Conservation (phyloP, 2,113 vertebrate species). For the Rostratula benghalensis region DNA sequence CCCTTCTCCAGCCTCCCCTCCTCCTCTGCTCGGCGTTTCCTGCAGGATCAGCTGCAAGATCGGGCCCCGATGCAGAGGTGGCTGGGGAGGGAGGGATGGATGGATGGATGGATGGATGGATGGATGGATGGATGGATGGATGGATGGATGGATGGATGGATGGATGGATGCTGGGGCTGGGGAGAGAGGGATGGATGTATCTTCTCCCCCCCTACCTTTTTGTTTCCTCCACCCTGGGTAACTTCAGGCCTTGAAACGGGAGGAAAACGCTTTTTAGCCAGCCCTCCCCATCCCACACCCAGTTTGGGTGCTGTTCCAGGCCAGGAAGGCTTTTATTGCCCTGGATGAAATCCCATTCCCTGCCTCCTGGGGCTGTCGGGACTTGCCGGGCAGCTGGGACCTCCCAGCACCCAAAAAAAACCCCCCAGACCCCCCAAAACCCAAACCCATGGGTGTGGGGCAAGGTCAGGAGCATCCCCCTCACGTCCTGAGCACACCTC, state of each 20-base stretch:
- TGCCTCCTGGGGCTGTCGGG: not conserved
- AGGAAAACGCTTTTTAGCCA: not conserved
- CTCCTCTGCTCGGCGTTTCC: not conserved
- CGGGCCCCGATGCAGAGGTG: not conserved
- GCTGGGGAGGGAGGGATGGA: not conserved
- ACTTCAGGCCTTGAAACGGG: not conserved
- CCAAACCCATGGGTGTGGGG: not conserved
- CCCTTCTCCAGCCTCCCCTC: constrained; percentile 16
- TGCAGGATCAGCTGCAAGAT: not conserved
- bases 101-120: too few species aligned
- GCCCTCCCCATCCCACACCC: not conserved
- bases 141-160: too few species aligned
- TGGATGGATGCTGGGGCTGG: too few species aligned
- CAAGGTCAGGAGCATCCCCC: not conserved
- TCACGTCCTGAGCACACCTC: not conserved
- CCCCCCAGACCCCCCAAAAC: too few species aligned
- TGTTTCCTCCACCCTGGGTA: not conserved
- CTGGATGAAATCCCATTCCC: not conserved
- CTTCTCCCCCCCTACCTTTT: not conserved
- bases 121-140: too few species aligned
- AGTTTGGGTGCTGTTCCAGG: not conserved
- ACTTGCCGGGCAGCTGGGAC: not conserved
- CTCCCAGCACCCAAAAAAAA: not conserved
- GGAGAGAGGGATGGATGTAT: too few species aligned
- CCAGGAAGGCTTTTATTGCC: not conserved